Evolutionary conservation across 2,113 vertebrate species (phyloP), one percentile per base, ranked within the genome.

Genomic region (Melanotaenia duboulayi): DNA sequence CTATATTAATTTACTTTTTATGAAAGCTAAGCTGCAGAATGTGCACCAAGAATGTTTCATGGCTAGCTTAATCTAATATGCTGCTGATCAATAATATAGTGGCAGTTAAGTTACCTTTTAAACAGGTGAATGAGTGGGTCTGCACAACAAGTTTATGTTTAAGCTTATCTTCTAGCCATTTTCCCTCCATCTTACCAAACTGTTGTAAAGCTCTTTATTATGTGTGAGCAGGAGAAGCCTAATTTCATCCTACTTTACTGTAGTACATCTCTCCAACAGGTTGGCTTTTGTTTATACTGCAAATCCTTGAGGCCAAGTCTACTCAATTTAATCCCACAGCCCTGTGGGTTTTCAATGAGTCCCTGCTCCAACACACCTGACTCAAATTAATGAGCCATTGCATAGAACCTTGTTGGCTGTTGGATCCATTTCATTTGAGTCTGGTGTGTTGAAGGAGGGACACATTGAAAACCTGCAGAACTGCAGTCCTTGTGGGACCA

Each of bases 261-360:
- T 51, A 60, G 66, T 71, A 24, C 22, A 61, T 35, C 19, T 57
- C 54, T 75, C 55, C 55, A 57, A 58, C 19, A 20, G 71, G 74
- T 74, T 74, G 71, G 50, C 71, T 77, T 73, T 73, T 65, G 57
- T 71, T 48, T 67, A 51, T 66, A 58, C 68, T 64, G 76, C 76
- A 80, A 87, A 66, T 82, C 74, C 78, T 67, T 85, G 4, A 35
- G 32, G 32, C 32, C 32, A 28, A 6, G 28, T 3, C 28, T 28
- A 28, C 28, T 28, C 28, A 28, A 6, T 28, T 28, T 28, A 6
- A 6, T 28, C 3, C 28, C 6, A 28, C 28, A 28, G 6, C 28
- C 28, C 28, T 28, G 28, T 6, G 6, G 28, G 28, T 28, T 28
- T 28, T 28, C 28, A 28, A 28, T 28, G 28, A 4, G 3, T 6